These are phyloP conservation scores for Drosophila dives DNA, from an alignment of 2,888 invertebrate species.

Conservation along the genomic window DNA sequence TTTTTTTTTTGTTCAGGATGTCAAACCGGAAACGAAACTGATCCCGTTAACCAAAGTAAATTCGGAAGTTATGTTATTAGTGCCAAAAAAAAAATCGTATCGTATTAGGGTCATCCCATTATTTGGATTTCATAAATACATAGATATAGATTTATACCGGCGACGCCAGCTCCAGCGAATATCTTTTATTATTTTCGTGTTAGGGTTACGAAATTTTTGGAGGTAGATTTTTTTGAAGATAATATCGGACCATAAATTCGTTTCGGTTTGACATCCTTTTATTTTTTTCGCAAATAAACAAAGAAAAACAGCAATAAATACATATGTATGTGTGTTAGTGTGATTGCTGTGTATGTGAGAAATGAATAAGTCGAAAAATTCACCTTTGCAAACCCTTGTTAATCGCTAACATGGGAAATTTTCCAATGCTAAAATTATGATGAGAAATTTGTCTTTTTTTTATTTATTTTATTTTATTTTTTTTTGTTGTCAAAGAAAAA, in stretches of 20 bases:
- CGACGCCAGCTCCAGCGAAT: not conserved
- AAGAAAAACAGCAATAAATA: conserved; percentile 55
- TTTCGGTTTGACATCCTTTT: not conserved
- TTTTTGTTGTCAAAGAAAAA: conserved; percentile 58
- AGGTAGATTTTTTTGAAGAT: not conserved
- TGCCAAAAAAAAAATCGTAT: not conserved
- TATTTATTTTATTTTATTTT: conserved; percentile 40
- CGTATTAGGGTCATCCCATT: not conserved
- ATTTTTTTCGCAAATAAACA: conserved; percentile 23
- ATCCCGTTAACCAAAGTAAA: not conserved
- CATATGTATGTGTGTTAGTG: conserved; percentile 41
- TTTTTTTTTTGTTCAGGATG: conserved; percentile 9
- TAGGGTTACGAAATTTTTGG: too few relatives aligned
- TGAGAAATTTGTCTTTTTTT: conserved; percentile 59
- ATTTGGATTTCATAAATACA: not conserved
- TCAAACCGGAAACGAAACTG: not conserved
- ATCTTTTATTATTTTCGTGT: not conserved
- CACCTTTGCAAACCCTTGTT: conserved; percentile 94
- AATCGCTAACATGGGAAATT: conserved; percentile 92
- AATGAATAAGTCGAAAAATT: conserved; percentile 85
- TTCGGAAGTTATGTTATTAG: not conserved
- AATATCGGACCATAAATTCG: not conserved
- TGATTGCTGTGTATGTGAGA: conserved; percentile 51
- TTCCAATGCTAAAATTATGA: conserved; percentile 89
- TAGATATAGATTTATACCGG: not conserved